These are phyloP conservation scores for Parazoanthus atlanticus DNA, from an alignment of 92 coral and sea anemone genomes.

Conservation along the genomic window DNA sequence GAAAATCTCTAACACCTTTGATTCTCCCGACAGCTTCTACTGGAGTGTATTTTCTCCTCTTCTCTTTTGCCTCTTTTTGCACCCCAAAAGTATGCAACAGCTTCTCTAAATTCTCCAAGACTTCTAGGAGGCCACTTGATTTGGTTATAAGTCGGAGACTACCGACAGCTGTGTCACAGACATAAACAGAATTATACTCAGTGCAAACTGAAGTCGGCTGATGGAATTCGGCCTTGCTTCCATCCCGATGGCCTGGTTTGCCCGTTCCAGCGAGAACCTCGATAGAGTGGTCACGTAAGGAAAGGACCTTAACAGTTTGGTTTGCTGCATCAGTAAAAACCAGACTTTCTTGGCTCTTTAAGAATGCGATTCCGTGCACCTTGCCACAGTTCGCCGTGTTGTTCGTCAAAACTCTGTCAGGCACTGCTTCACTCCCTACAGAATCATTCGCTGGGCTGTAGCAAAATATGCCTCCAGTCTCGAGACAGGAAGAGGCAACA, in stretches of 20 bases:
- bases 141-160: slow-evolving; percentile 13
- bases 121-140: slow-evolving; percentile 5
- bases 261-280: slow-evolving; percentile 25
- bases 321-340: slow-evolving; percentile 13
- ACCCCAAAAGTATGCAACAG: slow-evolving; percentile 19
- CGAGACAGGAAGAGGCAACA: background rate
- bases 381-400: background rate
- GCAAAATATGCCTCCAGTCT: slow-evolving; percentile 5
- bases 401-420: background rate
- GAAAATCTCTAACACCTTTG: background rate
- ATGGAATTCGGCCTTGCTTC: slow-evolving; percentile 14
- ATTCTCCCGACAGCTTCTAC: background rate
- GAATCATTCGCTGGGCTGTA: background rate
- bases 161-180: slow-evolving; percentile 34
- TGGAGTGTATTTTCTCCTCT: slow-evolving; percentile 18
- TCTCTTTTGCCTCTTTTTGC: slow-evolving; percentile 26
- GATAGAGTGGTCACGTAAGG: background rate
- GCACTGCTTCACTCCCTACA: background rate
- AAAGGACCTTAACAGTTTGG: slow-evolving; percentile 2
- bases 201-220: slow-evolving; percentile 47
- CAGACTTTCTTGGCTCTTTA: slow-evolving; percentile 24
- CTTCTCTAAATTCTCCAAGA: slow-evolving; percentile 27
- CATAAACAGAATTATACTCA: slow-evolving; percentile 15
- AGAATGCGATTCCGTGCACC: slow-evolving; percentile 13
- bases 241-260: slow-evolving; percentile 20